Evolutionary conservation across 2,113 vertebrate genomes (phyloP).

Genomic region (Myiagra hebetior): DNA sequence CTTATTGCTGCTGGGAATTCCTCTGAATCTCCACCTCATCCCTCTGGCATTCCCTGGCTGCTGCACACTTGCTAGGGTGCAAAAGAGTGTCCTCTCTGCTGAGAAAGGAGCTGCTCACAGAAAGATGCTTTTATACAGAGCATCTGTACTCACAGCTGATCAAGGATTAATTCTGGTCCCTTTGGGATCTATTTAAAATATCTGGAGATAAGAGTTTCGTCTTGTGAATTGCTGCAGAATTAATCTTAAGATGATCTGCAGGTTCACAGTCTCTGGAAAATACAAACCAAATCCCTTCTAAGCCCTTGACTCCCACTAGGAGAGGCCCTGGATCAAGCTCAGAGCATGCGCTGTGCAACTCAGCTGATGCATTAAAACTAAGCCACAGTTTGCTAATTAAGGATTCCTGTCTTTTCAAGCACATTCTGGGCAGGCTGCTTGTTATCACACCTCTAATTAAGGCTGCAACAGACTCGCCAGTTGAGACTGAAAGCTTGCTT

Average conservation of each 20-base stretch:
- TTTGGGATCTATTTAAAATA: not conserved
- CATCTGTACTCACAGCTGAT: not conserved
- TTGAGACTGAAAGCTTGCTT: not conserved
- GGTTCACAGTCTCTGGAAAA: not conserved
- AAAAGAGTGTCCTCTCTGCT: not conserved
- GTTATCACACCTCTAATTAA: not conserved
- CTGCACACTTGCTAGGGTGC: not conserved
- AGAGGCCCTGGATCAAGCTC: not conserved
- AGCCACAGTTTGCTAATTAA: not conserved
- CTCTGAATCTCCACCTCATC: not conserved
- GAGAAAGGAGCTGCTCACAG: not conserved
- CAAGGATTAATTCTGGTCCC: not conserved
- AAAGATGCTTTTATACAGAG: not conserved
- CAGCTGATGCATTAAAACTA: not conserved
- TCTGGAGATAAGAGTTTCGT: not conserved
- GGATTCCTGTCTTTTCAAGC: not conserved
- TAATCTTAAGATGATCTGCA: not conserved
- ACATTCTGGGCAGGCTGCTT: not conserved
- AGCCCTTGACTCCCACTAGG: not conserved
- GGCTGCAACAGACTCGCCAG: not conserved
- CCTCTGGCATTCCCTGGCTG: not conserved
- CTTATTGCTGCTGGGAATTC: not conserved
- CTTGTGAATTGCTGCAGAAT: not conserved
- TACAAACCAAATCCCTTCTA: conserved; percentile 13
- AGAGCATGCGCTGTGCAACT: not conserved